These are phyloP conservation scores for Cercopithecus diana DNA, from an alignment of 2,797 vertebrate genomes.

Conservation along the genomic window DNA sequence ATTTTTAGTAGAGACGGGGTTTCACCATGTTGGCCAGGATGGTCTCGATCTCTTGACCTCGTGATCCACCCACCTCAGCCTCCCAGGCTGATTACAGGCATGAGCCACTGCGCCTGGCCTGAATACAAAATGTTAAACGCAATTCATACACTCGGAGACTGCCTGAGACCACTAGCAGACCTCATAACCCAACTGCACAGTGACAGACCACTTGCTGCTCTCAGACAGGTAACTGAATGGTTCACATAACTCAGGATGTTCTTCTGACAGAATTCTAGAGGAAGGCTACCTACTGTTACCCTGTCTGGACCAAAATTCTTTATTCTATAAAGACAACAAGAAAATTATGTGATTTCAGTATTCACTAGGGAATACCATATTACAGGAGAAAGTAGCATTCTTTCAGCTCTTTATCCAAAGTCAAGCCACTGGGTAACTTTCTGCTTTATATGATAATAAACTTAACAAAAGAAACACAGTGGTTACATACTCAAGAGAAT, in stretches of 20 bases:
- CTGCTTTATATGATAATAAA: neutral
- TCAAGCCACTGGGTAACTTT: constrained; percentile 4
- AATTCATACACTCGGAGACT: constrained; percentile 7
- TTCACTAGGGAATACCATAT: neutral
- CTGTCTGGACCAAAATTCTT: constrained; percentile 16
- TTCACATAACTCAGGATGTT: neutral
- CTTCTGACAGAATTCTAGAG: constrained; percentile 33
- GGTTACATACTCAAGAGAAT: neutral
- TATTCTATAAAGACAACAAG: neutral
- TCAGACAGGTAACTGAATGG: neutral
- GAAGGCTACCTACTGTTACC: constrained; percentile 8
- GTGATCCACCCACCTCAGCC: no score
- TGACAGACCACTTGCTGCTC: neutral
- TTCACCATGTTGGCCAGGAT: no score
- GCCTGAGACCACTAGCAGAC: neutral
- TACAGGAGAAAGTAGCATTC: neutral
- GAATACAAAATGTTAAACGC: constrained; percentile 21
- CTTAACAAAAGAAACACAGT: neutral
- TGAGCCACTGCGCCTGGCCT: neutral
- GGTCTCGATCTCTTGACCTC: no score
- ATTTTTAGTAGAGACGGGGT: no score
- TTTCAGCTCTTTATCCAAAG: neutral
- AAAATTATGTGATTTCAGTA: constrained; percentile 38
- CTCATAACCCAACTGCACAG: neutral
- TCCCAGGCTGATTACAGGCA: no score